phyloP scores from a whole-genome alignment of 1,140 invertebrate species.

The Bombus ignitus region DNA sequence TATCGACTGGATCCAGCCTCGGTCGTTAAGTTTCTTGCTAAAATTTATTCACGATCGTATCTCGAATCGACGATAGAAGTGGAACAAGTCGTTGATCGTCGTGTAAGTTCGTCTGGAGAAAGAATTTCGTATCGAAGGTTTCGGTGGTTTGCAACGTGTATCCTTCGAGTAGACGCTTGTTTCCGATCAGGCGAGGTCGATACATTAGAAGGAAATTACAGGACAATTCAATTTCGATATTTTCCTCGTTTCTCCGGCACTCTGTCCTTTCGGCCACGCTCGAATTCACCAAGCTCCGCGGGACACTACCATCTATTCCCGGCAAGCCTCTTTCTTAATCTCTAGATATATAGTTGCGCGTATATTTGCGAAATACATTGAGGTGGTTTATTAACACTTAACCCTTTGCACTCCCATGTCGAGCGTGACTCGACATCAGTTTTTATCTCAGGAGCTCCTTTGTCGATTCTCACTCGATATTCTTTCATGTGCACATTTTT shows the following conservation, averaged over 20 bases:
- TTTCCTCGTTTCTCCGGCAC: constrained; percentile 43
- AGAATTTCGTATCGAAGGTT: constrained; percentile 44
- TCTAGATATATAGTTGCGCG: not conserved
- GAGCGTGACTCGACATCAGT: too few relatives aligned
- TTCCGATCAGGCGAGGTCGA: constrained; percentile 56
- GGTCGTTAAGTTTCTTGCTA: too few relatives aligned
- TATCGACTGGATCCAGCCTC: too few relatives aligned
- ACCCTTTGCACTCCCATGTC: too few relatives aligned
- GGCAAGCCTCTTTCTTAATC: not conserved
- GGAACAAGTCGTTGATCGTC: too few relatives aligned
- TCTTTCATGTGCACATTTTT: too few relatives aligned
- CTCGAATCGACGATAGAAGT: too few relatives aligned
- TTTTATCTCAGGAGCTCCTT: too few relatives aligned
- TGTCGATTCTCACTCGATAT: too few relatives aligned
- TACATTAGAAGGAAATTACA: constrained; percentile 74
- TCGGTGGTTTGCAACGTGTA: constrained; percentile 46
- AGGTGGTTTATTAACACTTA: too few relatives aligned
- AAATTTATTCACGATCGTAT: too few relatives aligned
- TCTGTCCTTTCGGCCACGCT: constrained; percentile 12
- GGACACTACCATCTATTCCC: not conserved
- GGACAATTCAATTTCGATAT: constrained; percentile 69
- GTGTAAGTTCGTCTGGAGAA: too few relatives aligned
- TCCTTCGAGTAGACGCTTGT: constrained; percentile 39
- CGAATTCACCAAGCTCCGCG: constrained; percentile 9
- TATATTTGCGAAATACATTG: not conserved